Evolutionary conservation across 2,888 invertebrate species (phyloP).

Genomic region (Acheta domesticus): DNA sequence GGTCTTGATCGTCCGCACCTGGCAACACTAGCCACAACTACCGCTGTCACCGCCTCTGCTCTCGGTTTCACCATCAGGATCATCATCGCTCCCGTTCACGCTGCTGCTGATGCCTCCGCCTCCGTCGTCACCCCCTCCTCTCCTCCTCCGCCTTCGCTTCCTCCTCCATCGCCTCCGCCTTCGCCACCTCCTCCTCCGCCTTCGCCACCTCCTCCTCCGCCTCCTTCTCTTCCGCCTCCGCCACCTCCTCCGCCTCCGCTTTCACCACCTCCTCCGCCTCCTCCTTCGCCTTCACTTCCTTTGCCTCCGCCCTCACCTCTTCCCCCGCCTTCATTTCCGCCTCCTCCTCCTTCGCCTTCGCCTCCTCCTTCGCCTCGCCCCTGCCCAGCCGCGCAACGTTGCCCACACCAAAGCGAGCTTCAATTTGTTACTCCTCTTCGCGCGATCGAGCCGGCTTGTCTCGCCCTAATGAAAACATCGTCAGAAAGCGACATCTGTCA

Average conservation of each 20-base stretch:
- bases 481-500: conserved; percentile 6
- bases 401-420: not conserved
- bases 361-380: not conserved
- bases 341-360: too few species aligned
- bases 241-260: not conserved
- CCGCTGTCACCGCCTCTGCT: too few species aligned
- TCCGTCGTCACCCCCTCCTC: too few species aligned
- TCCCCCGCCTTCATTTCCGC: not conserved
- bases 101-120: too few species aligned
- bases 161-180: not conserved
- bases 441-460: not conserved
- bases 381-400: not conserved
- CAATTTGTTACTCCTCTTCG: not conserved
- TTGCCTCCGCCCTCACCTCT: not conserved
- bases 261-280: not conserved
- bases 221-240: too few species aligned
- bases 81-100: too few species aligned
- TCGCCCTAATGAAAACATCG: not conserved
- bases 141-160: too few species aligned
- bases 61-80: too few species aligned
- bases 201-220: not conserved
- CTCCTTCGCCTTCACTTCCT: too few species aligned
- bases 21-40: too few species aligned
- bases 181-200: not conserved
- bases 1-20: too few species aligned